phyloP scores from a whole-genome alignment of 2,797 vertebrate genomes.

The Periophthalmus magnuspinnatus region DNA sequence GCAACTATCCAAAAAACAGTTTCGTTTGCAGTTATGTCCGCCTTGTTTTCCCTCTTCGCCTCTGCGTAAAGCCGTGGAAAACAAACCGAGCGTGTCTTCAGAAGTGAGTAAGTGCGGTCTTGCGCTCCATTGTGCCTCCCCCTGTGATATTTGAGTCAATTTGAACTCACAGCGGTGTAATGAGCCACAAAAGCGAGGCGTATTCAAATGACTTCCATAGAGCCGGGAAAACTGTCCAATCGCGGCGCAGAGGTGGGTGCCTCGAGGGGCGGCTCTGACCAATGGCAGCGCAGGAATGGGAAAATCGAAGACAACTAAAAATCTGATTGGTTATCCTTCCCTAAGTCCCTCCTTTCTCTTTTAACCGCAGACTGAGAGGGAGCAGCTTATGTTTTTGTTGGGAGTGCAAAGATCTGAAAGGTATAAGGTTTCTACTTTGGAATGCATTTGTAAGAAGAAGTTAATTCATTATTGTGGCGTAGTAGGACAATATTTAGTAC shows the following conservation, averaged over 20 bases:
- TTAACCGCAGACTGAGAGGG: conserved; percentile 18
- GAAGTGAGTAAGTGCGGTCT: conserved; percentile 14
- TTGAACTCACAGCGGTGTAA: conserved; percentile 40
- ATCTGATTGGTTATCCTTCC: conserved; percentile 64
- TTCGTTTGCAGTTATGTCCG: conserved; percentile 5
- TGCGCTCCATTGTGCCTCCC: conserved; percentile 46
- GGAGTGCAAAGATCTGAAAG: conserved; percentile 42
- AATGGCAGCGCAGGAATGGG: conserved; percentile 42
- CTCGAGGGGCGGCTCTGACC: conserved; percentile 15
- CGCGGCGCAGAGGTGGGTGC: conserved; percentile 20
- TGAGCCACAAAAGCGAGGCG: conserved; percentile 53
- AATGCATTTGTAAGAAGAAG: conserved; percentile 24
- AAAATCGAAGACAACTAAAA: conserved; percentile 55
- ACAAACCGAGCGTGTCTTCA: conserved; percentile 24
- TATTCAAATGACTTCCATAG: conserved; percentile 70
- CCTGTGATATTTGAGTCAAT: conserved; percentile 36
- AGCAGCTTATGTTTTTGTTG: conserved; percentile 52
- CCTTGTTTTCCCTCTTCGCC: neutral
- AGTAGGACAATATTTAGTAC: too few species aligned
- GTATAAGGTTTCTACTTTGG: conserved; percentile 61
- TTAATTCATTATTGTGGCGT: neutral
- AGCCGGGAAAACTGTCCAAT: conserved; percentile 75
- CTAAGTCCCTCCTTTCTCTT: conserved; percentile 40
- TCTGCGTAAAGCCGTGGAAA: neutral
- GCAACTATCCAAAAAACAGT: conserved; percentile 12